phyloP scores from a whole-genome alignment of 1,140 invertebrate genomes.

The Conus ventricosus region DNA sequence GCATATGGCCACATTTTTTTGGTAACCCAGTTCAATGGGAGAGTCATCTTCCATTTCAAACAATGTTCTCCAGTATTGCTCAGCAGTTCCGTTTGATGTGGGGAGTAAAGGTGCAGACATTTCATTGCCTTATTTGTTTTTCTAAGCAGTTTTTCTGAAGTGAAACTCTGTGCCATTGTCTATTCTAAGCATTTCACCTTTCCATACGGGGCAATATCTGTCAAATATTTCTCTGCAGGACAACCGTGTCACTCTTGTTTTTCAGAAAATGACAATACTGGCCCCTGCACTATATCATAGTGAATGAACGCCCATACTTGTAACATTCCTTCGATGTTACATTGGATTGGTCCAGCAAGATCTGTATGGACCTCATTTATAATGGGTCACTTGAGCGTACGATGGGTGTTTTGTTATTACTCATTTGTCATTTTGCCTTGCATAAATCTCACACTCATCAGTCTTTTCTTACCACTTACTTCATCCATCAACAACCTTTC shows the following conservation, averaged over 20 bases:
- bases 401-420: neutral
- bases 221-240: neutral
- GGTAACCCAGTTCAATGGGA: neutral
- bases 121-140: conserved; percentile 1
- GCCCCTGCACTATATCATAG: neutral
- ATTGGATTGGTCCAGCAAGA: neutral
- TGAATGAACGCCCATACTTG: neutral
- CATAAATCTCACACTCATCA: neutral
- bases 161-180: neutral
- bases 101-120: too few relatives aligned
- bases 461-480: neutral
- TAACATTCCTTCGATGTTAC: neutral
- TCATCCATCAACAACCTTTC: neutral
- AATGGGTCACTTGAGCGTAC: neutral
- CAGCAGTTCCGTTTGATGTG: neutral
- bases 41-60: conserved; percentile 20
- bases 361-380: neutral
- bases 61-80: neutral
- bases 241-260: neutral
- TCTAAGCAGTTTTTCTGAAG: neutral
- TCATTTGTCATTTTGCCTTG: neutral
- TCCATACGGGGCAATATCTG: neutral
- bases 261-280: neutral
- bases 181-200: neutral
- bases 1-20: conserved; percentile 1